phyloP scores from a whole-genome alignment of 2,888 invertebrate genomes.

The Heliconius aoede region DNA sequence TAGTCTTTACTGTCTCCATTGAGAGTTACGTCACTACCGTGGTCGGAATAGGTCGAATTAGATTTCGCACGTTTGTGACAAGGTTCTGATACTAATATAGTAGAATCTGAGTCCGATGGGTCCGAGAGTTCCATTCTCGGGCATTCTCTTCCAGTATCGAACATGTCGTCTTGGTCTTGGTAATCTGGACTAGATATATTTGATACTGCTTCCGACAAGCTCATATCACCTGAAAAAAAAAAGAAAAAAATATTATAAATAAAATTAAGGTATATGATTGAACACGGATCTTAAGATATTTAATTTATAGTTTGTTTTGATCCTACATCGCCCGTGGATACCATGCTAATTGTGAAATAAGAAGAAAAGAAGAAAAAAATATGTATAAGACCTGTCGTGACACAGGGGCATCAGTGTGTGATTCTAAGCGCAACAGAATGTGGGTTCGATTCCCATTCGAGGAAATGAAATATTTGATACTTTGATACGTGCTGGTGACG shows the following conservation, averaged over 20 bases:
- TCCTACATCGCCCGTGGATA: too few relatives aligned
- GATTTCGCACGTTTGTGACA: constrained; percentile 83
- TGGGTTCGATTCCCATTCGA: too few relatives aligned
- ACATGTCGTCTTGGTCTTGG: constrained; percentile 93
- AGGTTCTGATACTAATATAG: constrained; percentile 92
- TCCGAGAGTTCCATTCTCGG: constrained; percentile 93
- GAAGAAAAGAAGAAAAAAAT: too few relatives aligned
- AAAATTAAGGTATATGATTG: too few relatives aligned
- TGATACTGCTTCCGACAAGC: constrained; percentile 93
- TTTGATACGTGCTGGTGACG: too few relatives aligned
- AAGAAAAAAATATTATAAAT: neutral
- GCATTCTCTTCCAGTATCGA: constrained; percentile 90
- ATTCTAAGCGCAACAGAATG: too few relatives aligned
- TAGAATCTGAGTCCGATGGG: constrained; percentile 95
- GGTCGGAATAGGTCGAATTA: constrained; percentile 75
- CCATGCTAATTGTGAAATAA: too few relatives aligned
- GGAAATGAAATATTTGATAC: too few relatives aligned
- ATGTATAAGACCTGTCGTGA: too few relatives aligned
- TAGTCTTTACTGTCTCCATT: constrained; percentile 82
- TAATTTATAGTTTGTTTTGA: too few relatives aligned
- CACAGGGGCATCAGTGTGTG: too few relatives aligned
- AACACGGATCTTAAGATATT: too few relatives aligned
- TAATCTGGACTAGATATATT: constrained; percentile 96
- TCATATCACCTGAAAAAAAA: constrained; percentile 86
- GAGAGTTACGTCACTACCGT: constrained; percentile 84